A percentile compares a stretch with the other conserved stretches of the same genome.
phyloP scores from a whole-genome alignment of 2,888 invertebrate genomes.

The Lasioglossum leucozonium region DNA sequence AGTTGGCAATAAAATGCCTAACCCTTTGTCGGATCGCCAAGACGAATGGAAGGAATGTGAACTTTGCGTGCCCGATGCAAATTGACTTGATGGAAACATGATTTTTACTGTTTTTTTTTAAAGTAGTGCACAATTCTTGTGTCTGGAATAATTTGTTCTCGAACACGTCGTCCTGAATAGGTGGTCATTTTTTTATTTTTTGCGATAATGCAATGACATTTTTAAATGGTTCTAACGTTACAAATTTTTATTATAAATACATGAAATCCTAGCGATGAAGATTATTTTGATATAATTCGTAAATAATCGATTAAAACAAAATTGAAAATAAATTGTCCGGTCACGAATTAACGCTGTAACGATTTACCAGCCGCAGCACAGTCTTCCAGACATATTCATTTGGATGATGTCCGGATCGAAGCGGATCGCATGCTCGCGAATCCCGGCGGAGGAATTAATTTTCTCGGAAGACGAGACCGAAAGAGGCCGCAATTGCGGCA shows the following conservation, averaged over 20 bases:
- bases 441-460: slow-evolving; percentile 85
- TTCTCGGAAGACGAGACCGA: slow-evolving; percentile 85
- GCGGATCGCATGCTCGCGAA: slow-evolving; percentile 86
- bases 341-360: background rate
- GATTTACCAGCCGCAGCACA: slow-evolving; percentile 85
- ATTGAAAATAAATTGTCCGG: too few species aligned
- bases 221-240: too few species aligned
- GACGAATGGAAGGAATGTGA: background rate
- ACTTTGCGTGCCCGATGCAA: background rate
- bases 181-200: too few species aligned
- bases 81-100: background rate
- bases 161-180: too few species aligned
- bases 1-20: background rate
- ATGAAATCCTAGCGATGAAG: too few species aligned
- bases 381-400: slow-evolving; percentile 86
- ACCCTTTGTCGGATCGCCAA: background rate
- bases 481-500: slow-evolving; percentile 85
- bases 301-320: too few species aligned
- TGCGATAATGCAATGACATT: too few species aligned
- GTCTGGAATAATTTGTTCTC: background rate
- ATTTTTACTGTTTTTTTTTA: background rate
- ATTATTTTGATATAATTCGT: too few species aligned
- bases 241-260: too few species aligned
- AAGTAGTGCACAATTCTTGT: background rate
- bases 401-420: slow-evolving; percentile 86